phyloP scores from a whole-genome alignment of 2,797 vertebrate species.

The Acrocephalus scirpaceus region DNA sequence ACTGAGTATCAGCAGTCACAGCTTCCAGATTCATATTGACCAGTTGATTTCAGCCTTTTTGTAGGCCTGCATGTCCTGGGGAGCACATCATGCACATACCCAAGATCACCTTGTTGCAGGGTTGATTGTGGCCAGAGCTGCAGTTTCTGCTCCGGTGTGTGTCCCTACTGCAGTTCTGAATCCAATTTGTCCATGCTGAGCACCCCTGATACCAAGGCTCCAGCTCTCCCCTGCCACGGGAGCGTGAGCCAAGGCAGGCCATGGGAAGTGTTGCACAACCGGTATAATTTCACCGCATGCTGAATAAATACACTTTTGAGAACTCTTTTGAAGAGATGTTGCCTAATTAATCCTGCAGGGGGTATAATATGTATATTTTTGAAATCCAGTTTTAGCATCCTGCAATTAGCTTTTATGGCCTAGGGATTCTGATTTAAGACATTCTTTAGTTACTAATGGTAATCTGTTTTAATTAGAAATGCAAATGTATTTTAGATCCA shows the following conservation, averaged over 20 bases:
- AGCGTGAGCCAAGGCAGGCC: neutral
- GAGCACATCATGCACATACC: fast-evolving
- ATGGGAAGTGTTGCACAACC: constrained; percentile 26
- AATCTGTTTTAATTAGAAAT: constrained; percentile 67
- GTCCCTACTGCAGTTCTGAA: neutral
- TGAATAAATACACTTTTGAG: constrained; percentile 63
- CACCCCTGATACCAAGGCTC: neutral
- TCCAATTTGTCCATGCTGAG: neutral
- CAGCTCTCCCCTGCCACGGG: neutral
- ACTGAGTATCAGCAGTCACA: neutral
- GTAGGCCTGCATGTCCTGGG: neutral
- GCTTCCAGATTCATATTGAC: neutral
- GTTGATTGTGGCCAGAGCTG: neutral
- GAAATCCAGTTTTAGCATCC: constrained; percentile 59
- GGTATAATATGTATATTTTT: constrained; percentile 66
- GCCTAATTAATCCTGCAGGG: constrained; percentile 71
- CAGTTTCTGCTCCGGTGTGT: neutral
- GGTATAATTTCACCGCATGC: constrained; percentile 38
- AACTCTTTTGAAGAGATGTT: constrained; percentile 59
- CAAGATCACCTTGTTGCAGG: fast-evolving
- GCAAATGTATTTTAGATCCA: constrained; percentile 55
- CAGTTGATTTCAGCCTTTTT: neutral
- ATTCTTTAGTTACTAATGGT: constrained; percentile 49
- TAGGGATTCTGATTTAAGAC: constrained; percentile 61
- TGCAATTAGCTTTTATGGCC: constrained; percentile 65